A percentile compares a stretch with the other conserved stretches of the same genome.
phyloP scores from a whole-genome alignment of 2,797 vertebrate genomes.

The Cuculus canorus region DNA sequence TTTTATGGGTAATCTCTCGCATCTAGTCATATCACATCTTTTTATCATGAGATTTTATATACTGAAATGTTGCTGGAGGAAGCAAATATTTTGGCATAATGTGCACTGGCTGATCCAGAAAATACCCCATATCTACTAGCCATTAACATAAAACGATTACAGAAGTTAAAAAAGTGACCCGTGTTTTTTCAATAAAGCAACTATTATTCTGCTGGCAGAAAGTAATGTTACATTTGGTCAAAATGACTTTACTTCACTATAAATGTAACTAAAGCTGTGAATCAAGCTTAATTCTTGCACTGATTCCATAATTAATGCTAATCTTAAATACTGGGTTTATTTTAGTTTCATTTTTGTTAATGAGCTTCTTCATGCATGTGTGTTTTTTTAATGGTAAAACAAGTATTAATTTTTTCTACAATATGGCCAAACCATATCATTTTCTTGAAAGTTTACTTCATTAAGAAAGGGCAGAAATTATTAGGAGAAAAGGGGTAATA shows the following conservation, averaged over 20 bases:
- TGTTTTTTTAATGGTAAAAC: not conserved
- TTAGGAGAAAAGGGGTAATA: not conserved
- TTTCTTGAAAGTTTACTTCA: not conserved
- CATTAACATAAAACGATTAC: not conserved
- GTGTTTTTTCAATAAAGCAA: not conserved
- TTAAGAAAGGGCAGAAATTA: not conserved
- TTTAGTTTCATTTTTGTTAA: not conserved
- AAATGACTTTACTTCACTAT: not conserved
- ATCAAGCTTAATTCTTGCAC: not conserved
- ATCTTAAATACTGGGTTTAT: not conserved
- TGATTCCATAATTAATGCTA: not conserved
- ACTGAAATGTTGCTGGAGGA: not conserved
- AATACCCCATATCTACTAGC: not conserved
- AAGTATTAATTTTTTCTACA: not conserved
- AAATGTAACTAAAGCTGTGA: not conserved
- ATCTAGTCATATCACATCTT: not conserved
- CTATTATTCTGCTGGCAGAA: not conserved
- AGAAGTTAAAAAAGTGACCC: not conserved
- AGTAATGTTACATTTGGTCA: not conserved
- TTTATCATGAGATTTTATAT: not conserved
- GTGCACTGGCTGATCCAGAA: not conserved
- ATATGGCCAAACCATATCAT: not conserved
- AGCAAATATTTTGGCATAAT: not conserved
- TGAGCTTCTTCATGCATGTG: not conserved
- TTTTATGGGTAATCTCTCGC: not conserved